Conservation (phyloP, 2,797 vertebrate species). For the Notoglanidium macrostoma region DNA sequence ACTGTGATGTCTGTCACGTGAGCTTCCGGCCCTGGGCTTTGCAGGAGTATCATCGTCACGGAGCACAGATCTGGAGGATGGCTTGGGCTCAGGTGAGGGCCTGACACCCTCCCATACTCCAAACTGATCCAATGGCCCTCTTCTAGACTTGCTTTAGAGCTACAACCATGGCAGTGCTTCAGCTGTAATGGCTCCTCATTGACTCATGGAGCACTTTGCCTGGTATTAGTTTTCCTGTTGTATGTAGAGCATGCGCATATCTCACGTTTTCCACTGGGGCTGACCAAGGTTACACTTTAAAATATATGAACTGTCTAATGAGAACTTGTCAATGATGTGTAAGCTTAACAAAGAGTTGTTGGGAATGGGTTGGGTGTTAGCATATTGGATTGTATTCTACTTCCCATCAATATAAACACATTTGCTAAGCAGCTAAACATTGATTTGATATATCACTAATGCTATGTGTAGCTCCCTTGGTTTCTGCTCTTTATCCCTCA, state of each 20-base stretch:
- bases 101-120: neutral
- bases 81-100: constrained; percentile 77
- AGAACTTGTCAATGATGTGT: constrained; percentile 20
- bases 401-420: constrained; percentile 60
- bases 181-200: neutral
- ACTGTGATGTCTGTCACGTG: constrained; percentile 79
- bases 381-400: constrained; percentile 50
- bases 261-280: constrained; percentile 27
- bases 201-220: constrained; percentile 12
- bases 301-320: constrained; percentile 34
- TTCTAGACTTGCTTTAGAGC: neutral
- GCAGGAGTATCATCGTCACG: constrained; percentile 62
- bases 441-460: constrained; percentile 89
- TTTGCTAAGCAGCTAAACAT: constrained; percentile 76
- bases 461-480: constrained; percentile 84
- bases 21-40: constrained; percentile 74
- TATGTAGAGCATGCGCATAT: neutral
- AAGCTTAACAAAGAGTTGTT: constrained; percentile 36
- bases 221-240: constrained; percentile 37
- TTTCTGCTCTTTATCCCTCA: constrained; percentile 92
- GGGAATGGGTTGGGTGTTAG: constrained; percentile 42
- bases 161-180: neutral
- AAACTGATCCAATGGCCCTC: neutral
- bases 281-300: constrained; percentile 40
- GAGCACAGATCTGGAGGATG: constrained; percentile 70